Percentiles rank a stretch among this genome's conserved stretches.
Evolutionary conservation across 2,113 vertebrate genomes (phyloP).

Genomic region (Heliornis fulica): DNA sequence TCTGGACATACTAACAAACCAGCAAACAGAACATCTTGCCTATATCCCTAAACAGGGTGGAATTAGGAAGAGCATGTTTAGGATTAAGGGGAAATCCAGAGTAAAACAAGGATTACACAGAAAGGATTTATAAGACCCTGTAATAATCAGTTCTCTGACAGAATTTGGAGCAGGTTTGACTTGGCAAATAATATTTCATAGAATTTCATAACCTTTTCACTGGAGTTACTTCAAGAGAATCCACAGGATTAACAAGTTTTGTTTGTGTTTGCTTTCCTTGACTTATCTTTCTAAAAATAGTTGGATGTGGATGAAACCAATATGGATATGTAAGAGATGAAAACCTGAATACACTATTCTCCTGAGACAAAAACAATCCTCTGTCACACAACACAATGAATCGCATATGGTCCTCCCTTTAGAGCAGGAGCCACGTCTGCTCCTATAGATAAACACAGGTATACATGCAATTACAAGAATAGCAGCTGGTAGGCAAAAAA

Average conservation of each 20-base stretch:
- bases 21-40: not conserved
- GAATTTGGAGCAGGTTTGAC: not conserved
- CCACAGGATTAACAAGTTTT: not conserved
- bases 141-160: not conserved
- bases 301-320: not conserved
- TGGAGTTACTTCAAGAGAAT: not conserved
- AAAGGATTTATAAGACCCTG: not conserved
- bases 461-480: not conserved
- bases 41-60: not conserved
- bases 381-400: fast-evolving
- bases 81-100: not conserved
- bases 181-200: not conserved
- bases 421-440: not conserved
- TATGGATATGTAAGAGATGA: fast-evolving
- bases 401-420: not conserved
- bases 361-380: not conserved
- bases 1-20: not conserved
- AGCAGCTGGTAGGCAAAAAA: not conserved
- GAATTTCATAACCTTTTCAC: not conserved
- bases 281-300: not conserved
- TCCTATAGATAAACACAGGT: not conserved
- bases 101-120: not conserved
- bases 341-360: not conserved
- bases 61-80: not conserved
- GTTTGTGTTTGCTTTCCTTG: not conserved